These are phyloP conservation scores for Lordiphosa clarofinis DNA, from an alignment of 1,140 invertebrate genomes.

Conservation along the genomic window DNA sequence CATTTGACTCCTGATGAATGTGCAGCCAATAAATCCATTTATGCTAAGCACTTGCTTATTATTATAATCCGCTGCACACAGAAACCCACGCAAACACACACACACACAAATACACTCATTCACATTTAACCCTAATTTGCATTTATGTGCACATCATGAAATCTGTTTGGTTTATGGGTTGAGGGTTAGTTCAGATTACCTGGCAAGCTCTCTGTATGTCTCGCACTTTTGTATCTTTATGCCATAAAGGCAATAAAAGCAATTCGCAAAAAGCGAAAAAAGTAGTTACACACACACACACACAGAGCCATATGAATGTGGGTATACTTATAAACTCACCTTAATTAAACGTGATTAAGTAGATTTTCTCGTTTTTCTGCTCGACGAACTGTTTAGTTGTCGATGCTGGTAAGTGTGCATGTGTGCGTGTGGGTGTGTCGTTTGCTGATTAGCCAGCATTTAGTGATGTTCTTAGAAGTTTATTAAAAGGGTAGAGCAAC, in stretches of 20 bases:
- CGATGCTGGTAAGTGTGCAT: constrained; percentile 38
- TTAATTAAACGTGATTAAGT: constrained; percentile 78
- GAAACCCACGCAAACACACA: constrained; percentile 16
- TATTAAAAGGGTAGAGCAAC: constrained; percentile 20
- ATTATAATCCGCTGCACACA: constrained; percentile 61
- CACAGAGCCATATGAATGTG: constrained; percentile 1
- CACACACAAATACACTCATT: constrained; percentile 23
- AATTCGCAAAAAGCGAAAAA: constrained; percentile 57
- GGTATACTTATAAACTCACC: constrained; percentile 72
- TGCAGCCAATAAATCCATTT: constrained; percentile 73
- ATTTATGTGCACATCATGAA: constrained; percentile 56
- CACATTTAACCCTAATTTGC: constrained; percentile 76
- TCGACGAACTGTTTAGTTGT: constrained; percentile 74
- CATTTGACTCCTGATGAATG: constrained; percentile 62
- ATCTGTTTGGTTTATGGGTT: constrained; percentile 32
- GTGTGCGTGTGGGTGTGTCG: constrained; percentile 18
- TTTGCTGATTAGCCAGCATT: constrained; percentile 56
- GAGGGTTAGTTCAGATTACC: constrained; percentile 40
- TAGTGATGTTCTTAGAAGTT: constrained; percentile 41
- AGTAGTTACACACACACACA: constrained; percentile 26
- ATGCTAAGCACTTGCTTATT: constrained; percentile 72
- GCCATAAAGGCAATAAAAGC: constrained; percentile 67
- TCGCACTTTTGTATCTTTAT: constrained; percentile 58
- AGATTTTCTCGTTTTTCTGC: constrained; percentile 76
- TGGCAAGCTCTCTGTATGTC: constrained; percentile 32